Base-by-base conservation (phyloP, 2,888 invertebrate species). In the Microctonus aethiopoides region DNA sequence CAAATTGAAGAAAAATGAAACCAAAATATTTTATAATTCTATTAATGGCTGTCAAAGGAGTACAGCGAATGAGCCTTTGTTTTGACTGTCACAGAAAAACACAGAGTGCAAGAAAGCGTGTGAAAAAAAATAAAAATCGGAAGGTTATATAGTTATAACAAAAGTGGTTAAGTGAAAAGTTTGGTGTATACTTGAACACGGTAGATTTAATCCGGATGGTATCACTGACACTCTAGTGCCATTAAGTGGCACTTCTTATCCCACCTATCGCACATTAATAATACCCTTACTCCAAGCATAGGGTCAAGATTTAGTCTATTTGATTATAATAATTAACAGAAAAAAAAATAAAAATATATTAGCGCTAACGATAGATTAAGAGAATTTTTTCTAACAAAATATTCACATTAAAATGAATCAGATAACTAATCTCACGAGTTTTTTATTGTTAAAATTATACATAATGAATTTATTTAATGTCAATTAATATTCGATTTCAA, bases 151-250 rank as follows among this genome's bases (percentile, higher is more conserved):
- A n/a, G 46, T 16, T 46, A 46, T 16, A 46, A 46, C 16, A 16
- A 16, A 54, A 46, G 57, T 56, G 54, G 67, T 68, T 76, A 75
- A 77, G 75, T 77, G 77, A 75, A 77, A 75, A 77, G 75, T 75
- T 77, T 69, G 71, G 71, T 73, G 70, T 70, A 73, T 68, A 66
- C 70, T 74, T 68, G 69, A 65, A 46, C 63, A 56, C 63, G 63
- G 71, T 64, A 63, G 65, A 69, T 67, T 20, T 61, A 65, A 56
- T 60, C 29, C 26, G 51, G 65, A 67, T 54, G 67, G 32, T 59
- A 46, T 51, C 59, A n/a, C n/a, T 60, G 67, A 52, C 67, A 52
- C 67, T 67, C 52, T 67, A 60, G 60, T 60, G 60, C 60, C 59
- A 24, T 67, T 67, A 60, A 67, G 67, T 60, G 67, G 46, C 60